Conservation (phyloP, 2,888 invertebrate species). For the Mesochorus sp. region DNA sequence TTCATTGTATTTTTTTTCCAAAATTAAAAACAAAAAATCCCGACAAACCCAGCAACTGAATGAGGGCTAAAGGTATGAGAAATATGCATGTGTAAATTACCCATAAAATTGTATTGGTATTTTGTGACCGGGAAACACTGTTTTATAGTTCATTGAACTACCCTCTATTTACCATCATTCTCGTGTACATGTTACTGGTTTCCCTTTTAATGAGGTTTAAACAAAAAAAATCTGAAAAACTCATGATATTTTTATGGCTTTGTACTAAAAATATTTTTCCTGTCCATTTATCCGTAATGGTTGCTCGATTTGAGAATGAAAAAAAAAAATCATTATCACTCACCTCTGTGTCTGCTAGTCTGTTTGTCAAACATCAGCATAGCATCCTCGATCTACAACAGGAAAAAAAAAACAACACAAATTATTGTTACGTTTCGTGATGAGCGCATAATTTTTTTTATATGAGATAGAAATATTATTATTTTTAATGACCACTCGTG, state of each 20-base stretch:
- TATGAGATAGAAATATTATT: too few species aligned
- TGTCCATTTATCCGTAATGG: too few species aligned
- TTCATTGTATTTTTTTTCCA: too few species aligned
- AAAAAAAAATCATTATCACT: slow-evolving; percentile 64
- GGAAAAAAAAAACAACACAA: slow-evolving; percentile 77
- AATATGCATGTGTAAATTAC: slow-evolving; percentile 63
- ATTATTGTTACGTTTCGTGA: neutral
- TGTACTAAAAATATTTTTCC: too few species aligned
- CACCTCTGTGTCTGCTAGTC: slow-evolving; percentile 99
- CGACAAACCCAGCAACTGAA: slow-evolving; percentile 3
- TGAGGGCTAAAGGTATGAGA: neutral
- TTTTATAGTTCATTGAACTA: slow-evolving; percentile 13
- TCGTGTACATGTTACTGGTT: neutral
- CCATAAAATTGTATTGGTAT: slow-evolving; percentile 63
- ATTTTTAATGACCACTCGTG: too few species aligned
- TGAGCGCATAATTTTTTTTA: too few species aligned
- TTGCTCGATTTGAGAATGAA: neutral
- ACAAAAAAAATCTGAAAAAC: slow-evolving; percentile 1
- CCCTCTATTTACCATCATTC: slow-evolving; percentile 14
- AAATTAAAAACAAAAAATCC: too few species aligned
- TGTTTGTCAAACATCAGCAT: slow-evolving; percentile 99
- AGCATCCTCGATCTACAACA: slow-evolving; percentile 98
- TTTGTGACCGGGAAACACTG: slow-evolving; percentile 32
- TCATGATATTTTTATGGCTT: slow-evolving; percentile 33
- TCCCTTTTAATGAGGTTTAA: neutral